Base-by-base conservation (phyloP, 1,140 invertebrate genomes). In the Leptinotarsa defecta region DNA sequence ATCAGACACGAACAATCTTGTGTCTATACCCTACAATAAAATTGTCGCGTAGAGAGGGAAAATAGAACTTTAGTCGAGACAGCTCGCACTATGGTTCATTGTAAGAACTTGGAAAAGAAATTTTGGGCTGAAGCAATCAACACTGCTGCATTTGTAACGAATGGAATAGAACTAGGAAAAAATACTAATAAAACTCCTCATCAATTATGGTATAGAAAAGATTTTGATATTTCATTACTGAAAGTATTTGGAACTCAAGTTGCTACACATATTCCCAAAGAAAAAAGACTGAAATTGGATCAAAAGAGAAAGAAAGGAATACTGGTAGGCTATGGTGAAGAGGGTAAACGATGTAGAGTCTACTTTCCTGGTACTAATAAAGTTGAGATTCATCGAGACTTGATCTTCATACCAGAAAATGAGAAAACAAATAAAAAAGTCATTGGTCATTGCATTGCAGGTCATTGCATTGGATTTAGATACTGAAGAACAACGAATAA, bases 11-110 rank as follows among this genome's bases (percentile, higher is more conserved):
- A 64, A 24, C 8, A 65, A 62, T 49, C 85, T 88, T n/a, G n/a
- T n/a, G n/a, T n/a, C n/a, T n/a, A 88, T 76, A 86, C 84, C 5
- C 86, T 87, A 2, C 76, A 89, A 79, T 83, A 87, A 75, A 90
- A 89, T 80, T 86, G 86, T 5, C 77, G 77, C 13, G 81, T 83
- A n/a, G 87, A 88, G 72, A 71, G 81, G 52, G 83, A 85, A 68
- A 87, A 84, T 27, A 65, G 86, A 76, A 87, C 83, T 15, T 34
- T 86, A 67, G 82, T 87, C 15, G 86, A 88, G 81, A 78, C 81
- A 65, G 87, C 85, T 15, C 79, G 84, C 73, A 84, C 84, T 19
- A 80, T 84, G 76, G 63, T 85, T 22, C 67, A 74, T 75, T 3
- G n/a, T n/a, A 3, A 17, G 8, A 64, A 20, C 63, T 20, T 64